phyloP scores from a whole-genome alignment of 2,113 vertebrate species.

The Solea senegalensis region DNA sequence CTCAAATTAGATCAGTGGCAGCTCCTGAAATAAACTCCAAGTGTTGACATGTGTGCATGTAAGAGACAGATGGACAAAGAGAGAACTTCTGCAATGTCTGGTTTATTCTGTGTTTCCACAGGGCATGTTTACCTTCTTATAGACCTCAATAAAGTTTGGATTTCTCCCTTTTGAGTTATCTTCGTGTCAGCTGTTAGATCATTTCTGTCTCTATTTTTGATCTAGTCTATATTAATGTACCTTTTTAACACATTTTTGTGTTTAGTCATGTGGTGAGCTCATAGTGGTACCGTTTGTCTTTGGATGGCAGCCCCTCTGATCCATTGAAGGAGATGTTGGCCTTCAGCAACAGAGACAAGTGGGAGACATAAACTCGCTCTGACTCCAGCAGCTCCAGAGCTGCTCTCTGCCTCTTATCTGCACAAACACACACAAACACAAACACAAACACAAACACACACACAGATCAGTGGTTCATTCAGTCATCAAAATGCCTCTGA shows the following conservation, averaged over 20 bases:
- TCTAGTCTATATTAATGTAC: too few relatives aligned
- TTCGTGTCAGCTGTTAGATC: too few relatives aligned
- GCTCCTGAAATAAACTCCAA: neutral
- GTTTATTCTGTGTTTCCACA: neutral
- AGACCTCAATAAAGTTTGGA: neutral
- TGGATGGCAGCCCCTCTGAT: conserved; percentile 85
- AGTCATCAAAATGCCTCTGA: too few relatives aligned
- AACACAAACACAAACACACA: neutral
- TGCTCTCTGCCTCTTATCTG: conserved; percentile 91
- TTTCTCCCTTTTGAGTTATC: too few relatives aligned
- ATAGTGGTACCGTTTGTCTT: conserved; percentile 90
- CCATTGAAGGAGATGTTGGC: conserved; percentile 93
- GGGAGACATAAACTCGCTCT: conserved; percentile 93
- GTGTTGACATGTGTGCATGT: neutral
- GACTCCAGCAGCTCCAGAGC: conserved; percentile 95
- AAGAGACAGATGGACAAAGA: too few relatives aligned
- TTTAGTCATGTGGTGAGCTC: neutral
- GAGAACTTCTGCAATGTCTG: neutral
- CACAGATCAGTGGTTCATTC: neutral
- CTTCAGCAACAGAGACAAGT: conserved; percentile 93
- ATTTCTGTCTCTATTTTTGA: too few relatives aligned
- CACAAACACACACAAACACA: conserved; percentile 20
- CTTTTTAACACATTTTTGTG: neutral
- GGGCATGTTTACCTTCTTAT: neutral
- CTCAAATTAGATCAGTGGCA: conserved; percentile 52